Conservation (phyloP, 2,888 invertebrate genomes). For the Machimus rusticus region DNA sequence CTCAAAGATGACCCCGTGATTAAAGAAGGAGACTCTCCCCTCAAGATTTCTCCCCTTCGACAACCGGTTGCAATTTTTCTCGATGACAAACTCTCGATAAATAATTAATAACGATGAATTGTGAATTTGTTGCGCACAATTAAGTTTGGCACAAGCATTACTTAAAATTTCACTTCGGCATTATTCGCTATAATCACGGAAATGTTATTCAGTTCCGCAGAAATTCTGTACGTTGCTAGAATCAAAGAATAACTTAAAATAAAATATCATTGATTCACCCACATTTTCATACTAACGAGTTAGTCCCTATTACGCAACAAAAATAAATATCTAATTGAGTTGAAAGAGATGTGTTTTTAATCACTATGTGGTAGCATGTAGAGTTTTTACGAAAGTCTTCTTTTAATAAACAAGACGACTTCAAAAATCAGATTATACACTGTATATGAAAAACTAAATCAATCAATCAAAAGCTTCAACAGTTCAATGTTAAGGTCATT, state of each 20-base stretch:
- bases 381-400: no score
- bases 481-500: no score
- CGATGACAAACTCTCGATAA: neutral
- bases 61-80: neutral
- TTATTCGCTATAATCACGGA: neutral
- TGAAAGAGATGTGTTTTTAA: no score
- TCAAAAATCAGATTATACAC: no score
- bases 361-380: no score
- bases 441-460: no score
- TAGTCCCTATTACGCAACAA: no score
- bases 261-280: neutral
- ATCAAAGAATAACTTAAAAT: neutral
- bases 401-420: no score
- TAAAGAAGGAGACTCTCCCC: neutral
- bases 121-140: neutral
- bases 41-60: neutral
- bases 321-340: no score
- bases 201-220: neutral
- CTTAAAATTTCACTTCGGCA: neutral
- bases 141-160: neutral
- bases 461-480: no score
- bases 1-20: neutral
- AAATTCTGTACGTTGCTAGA: neutral
- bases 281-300: neutral
- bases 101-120: neutral